Percentiles rank a stretch among this genome's conserved stretches.
Conservation (phyloP, 2,888 invertebrate genomes). For the Onchidella celtica region DNA sequence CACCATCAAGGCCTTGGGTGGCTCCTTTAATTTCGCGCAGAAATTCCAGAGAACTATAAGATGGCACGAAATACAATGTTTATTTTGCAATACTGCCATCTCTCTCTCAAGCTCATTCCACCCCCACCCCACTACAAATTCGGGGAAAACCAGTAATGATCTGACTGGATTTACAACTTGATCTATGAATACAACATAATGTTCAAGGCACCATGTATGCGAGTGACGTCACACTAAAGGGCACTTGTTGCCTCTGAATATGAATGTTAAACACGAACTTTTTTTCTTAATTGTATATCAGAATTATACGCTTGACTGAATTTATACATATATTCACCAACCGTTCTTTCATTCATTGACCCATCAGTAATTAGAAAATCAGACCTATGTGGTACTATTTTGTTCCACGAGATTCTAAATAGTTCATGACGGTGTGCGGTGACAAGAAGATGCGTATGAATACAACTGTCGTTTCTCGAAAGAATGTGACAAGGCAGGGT, state of each 20-base stretch:
- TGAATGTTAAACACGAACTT: neutral
- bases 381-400: no score
- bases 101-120: no score
- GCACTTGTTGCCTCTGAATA: constrained; percentile 1
- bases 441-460: constrained; percentile 13
- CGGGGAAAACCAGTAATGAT: no score
- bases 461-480: constrained; percentile 4
- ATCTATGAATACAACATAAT: no score
- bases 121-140: no score
- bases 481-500: constrained; percentile 8
- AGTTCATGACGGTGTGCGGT: neutral
- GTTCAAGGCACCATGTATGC: no score
- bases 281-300: neutral
- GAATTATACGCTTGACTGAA: neutral
- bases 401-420: neutral
- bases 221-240: constrained; percentile 11
- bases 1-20: no score
- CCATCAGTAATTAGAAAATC: neutral
- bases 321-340: neutral
- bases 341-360: neutral
- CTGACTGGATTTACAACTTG: no score
- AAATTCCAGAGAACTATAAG: no score
- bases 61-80: no score
- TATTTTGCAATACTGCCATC: no score
- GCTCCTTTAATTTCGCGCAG: no score